Conservation (phyloP, 1,140 invertebrate species). For the Nasonia vitripennis region DNA sequence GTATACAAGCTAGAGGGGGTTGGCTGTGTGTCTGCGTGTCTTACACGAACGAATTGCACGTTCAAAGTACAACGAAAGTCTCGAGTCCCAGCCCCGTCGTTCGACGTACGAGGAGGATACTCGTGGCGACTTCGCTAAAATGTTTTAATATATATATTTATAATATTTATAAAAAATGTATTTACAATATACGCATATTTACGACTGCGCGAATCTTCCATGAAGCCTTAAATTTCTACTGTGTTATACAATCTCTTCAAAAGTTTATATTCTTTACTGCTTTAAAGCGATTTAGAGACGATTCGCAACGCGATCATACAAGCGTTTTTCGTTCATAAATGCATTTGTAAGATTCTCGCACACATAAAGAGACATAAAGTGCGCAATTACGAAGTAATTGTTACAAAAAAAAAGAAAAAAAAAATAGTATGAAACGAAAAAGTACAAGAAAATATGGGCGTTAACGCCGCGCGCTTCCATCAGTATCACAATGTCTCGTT, state of each 20-base stretch:
- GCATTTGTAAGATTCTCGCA: constrained; percentile 48
- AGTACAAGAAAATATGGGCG: constrained; percentile 51
- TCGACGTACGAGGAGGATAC: constrained; percentile 25
- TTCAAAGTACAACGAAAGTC: constrained; percentile 43
- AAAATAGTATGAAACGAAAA: constrained; percentile 46
- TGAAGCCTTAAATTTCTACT: constrained; percentile 51
- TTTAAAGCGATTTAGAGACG: constrained; percentile 24
- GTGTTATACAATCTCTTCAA: constrained; percentile 43
- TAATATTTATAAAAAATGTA: constrained; percentile 50
- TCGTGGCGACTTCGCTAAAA: constrained; percentile 16
- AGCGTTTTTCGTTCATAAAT: constrained; percentile 42
- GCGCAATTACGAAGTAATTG: constrained; percentile 42
- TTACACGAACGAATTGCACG: constrained; percentile 49
- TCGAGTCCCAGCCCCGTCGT: neutral
- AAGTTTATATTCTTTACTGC: constrained; percentile 21
- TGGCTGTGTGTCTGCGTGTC: constrained; percentile 37
- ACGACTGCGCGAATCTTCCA: constrained; percentile 50
- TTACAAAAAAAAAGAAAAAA: constrained; percentile 30
- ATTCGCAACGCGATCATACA: constrained; percentile 44
- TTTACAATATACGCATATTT: constrained; percentile 51
- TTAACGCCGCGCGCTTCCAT: constrained; percentile 63
- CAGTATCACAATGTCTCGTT: constrained; percentile 75
- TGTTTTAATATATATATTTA: constrained; percentile 31
- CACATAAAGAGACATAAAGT: constrained; percentile 43
- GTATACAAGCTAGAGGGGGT: constrained; percentile 51